Evolutionary conservation across 2,113 vertebrate species (phyloP).

Genomic region (Stegostoma tigrinum): DNA sequence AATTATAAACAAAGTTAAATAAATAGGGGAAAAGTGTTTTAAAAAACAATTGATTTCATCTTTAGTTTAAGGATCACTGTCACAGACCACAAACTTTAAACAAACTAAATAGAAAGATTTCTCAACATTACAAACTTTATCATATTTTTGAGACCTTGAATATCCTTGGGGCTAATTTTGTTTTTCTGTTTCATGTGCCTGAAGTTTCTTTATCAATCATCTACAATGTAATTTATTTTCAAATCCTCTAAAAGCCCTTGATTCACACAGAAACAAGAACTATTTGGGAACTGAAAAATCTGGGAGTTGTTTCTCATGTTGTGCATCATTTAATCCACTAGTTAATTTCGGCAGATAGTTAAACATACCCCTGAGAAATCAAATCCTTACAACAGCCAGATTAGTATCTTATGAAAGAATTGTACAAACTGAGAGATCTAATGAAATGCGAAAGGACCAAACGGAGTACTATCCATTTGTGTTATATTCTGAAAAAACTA

Average conservation of each 20-base stretch:
- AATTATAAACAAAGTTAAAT: no score
- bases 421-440: no score
- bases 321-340: background rate
- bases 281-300: background rate
- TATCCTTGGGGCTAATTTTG: background rate
- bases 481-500: background rate
- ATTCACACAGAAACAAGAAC: background rate
- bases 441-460: background rate
- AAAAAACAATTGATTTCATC: background rate
- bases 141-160: background rate
- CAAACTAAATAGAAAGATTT: background rate
- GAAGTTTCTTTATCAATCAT: background rate
- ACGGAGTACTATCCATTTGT: background rate
- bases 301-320: background rate
- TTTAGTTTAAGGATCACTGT: background rate
- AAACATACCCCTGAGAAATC: background rate
- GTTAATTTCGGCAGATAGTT: background rate
- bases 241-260: conserved; percentile 5
- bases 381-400: background rate
- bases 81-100: background rate
- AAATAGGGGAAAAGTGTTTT: background rate
- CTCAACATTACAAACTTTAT: background rate
- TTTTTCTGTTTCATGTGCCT: background rate
- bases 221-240: background rate
- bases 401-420: no score